A percentile compares a stretch with the other conserved stretches of the same genome.
These are phyloP conservation scores for Blera fallax DNA, from an alignment of 2,888 invertebrate species.

Conservation along the genomic window DNA sequence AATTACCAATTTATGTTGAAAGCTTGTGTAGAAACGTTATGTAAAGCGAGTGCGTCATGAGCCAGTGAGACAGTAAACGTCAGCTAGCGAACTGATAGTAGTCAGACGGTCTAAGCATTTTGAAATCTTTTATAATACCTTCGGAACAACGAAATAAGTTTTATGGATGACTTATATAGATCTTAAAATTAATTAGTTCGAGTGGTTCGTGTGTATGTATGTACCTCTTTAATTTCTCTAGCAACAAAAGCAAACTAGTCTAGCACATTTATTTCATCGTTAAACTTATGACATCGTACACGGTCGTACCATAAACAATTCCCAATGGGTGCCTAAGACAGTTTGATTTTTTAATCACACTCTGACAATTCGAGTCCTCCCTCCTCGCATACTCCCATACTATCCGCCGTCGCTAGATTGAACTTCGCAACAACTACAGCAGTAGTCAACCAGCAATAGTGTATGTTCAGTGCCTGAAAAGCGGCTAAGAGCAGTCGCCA, in stretches of 20 bases:
- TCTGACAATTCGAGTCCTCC: background rate
- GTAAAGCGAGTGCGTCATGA: no score
- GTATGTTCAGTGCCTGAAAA: constrained; percentile 3
- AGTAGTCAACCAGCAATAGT: background rate
- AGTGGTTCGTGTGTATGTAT: background rate
- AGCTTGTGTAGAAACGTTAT: no score
- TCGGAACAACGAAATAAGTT: background rate
- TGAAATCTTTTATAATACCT: background rate
- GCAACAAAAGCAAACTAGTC: background rate
- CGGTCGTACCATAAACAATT: constrained; percentile 18
- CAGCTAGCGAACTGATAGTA: background rate
- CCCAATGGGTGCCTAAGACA: constrained; percentile 18
- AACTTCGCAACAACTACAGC: background rate
- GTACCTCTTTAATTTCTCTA: background rate
- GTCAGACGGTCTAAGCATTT: background rate
- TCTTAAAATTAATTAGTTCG: background rate
- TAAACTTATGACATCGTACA: constrained; percentile 20
- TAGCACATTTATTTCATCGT: background rate
- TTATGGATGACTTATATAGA: background rate
- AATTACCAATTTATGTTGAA: no score
- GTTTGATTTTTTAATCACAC: constrained; percentile 8
- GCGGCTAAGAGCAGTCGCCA: constrained; percentile 23
- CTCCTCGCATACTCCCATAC: background rate
- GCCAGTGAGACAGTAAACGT: no score
- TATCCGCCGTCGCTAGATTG: background rate